Percentiles rank a stretch among this genome's conserved stretches.
These are phyloP conservation scores for Dusona sp. DNA, from an alignment of 2,888 invertebrate genomes.

Conservation along the genomic window DNA sequence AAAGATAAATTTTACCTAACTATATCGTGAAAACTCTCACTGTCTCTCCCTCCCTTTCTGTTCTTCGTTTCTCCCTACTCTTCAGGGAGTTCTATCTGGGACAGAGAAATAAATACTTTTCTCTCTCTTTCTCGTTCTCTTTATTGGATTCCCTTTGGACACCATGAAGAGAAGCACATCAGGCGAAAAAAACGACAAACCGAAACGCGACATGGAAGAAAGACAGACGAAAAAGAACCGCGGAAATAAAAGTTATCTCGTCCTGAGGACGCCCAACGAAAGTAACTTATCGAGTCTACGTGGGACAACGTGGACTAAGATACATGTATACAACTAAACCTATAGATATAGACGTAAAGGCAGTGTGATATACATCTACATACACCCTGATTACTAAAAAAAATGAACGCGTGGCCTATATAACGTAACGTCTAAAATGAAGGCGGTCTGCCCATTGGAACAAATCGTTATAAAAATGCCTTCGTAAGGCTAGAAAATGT, in stretches of 20 bases:
- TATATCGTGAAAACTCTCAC: slow-evolving; percentile 11
- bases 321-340: not conserved
- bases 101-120: slow-evolving; percentile 33
- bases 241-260: slow-evolving; percentile 66
- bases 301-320: slow-evolving; percentile 20
- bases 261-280: slow-evolving; percentile 28
- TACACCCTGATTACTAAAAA: not conserved
- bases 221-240: slow-evolving; percentile 23
- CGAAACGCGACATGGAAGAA: slow-evolving; percentile 26
- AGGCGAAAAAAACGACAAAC: slow-evolving; percentile 34
- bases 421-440: not conserved
- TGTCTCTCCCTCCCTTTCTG: slow-evolving; percentile 16
- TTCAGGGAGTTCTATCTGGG: slow-evolving; percentile 16
- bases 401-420: not conserved
- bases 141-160: slow-evolving; percentile 61
- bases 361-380: not conserved
- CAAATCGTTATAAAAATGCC: not conserved
- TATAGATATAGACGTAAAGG: not conserved
- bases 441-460: not conserved
- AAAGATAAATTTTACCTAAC: slow-evolving; percentile 65
- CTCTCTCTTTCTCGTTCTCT: slow-evolving; percentile 21
- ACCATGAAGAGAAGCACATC: slow-evolving; percentile 37
- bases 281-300: slow-evolving; percentile 65
- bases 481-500: not conserved
- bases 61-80: not conserved